A percentile compares a stretch with the other conserved stretches of the same genome.
Evolutionary conservation across 2,113 vertebrate genomes (phyloP).

Genomic region (Spea bombifrons): DNA sequence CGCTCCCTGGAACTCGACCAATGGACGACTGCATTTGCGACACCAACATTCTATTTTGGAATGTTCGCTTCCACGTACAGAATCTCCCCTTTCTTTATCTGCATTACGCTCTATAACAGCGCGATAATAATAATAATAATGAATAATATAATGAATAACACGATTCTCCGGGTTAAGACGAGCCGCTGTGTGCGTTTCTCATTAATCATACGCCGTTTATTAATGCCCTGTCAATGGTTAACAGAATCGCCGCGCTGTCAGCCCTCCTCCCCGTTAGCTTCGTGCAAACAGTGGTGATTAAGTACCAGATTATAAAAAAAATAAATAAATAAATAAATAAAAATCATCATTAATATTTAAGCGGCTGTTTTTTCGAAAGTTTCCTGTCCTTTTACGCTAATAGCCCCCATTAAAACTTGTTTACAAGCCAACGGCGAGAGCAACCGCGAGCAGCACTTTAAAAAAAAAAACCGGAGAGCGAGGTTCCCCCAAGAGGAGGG

Average conservation of each 20-base stretch:
- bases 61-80: no score
- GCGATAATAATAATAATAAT: no score
- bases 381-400: slow-evolving; percentile 93
- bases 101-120: no score
- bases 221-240: slow-evolving; percentile 67
- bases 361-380: slow-evolving; percentile 77
- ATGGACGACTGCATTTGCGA: no score
- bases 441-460: slow-evolving; percentile 80
- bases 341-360: slow-evolving; percentile 89
- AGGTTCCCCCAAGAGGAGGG: slow-evolving; percentile 70
- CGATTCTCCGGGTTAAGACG: neutral
- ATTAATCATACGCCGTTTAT: slow-evolving; percentile 65
- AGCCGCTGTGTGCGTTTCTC: slow-evolving; percentile 12
- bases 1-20: no score
- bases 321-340: no score
- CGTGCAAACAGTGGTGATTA: slow-evolving; percentile 88
- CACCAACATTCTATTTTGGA: no score
- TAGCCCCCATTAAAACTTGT: slow-evolving; percentile 92
- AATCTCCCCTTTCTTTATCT: no score
- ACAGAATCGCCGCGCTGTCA: slow-evolving; percentile 61
- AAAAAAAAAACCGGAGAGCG: slow-evolving; percentile 69
- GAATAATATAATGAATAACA: no score
- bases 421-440: slow-evolving; percentile 84
- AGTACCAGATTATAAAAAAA: slow-evolving; percentile 88
- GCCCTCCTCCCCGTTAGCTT: slow-evolving; percentile 55